Evolutionary conservation across 2,888 invertebrate species (phyloP).

Genomic region (Platycheirus albimanus): DNA sequence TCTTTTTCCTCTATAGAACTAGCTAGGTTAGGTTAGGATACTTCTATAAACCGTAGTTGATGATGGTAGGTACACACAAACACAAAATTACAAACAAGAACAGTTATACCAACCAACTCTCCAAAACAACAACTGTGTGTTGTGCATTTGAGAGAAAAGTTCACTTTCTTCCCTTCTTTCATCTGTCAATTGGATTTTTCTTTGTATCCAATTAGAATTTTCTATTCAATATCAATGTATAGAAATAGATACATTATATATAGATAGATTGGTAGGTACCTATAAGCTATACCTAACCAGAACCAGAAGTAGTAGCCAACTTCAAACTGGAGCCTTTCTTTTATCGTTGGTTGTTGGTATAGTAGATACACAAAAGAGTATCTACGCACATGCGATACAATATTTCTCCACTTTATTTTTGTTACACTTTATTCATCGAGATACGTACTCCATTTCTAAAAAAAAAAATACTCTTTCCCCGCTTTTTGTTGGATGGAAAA

Average conservation of each 20-base stretch:
- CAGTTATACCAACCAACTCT: constrained; percentile 13
- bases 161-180: constrained; percentile 44
- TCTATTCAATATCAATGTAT: constrained; percentile 32
- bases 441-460: constrained; percentile 35
- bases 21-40: too few species aligned
- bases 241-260: too few species aligned
- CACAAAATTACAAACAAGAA: constrained; percentile 27
- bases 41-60: constrained; percentile 17
- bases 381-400: constrained; percentile 52
- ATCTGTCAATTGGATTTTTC: constrained; percentile 48
- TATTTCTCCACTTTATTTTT: constrained; percentile 46
- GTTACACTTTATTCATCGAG: too few species aligned
- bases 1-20: constrained; percentile 6
- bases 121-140: constrained; percentile 14
- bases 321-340: constrained; percentile 35
- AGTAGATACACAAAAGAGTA: constrained; percentile 5
- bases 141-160: constrained; percentile 58
- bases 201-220: constrained; percentile 73
- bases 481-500: neutral
- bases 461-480: constrained; percentile 53
- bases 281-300: constrained; percentile 5
- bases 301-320: constrained; percentile 28
- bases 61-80: too few species aligned
- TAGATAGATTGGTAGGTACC: neutral
- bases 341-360: too few species aligned